Base-by-base conservation (phyloP, 2,888 invertebrate species). In the Pterostichus niger region DNA sequence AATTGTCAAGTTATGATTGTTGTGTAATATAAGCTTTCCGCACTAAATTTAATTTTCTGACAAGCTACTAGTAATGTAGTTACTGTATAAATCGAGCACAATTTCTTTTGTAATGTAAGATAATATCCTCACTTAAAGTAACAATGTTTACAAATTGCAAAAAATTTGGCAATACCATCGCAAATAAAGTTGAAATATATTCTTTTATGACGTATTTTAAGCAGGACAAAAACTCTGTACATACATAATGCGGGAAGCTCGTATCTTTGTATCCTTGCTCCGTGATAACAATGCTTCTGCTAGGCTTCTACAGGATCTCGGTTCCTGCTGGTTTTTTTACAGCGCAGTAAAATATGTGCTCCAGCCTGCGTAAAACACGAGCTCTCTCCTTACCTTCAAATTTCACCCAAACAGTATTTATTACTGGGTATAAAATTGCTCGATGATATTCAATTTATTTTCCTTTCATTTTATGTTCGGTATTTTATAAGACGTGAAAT, bases 361-460 rank as follows among this genome's bases (percentile, higher is more conserved):
- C 13, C 33, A 35, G 64, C 11, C 40, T 71, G 44, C 68, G 68
- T 71, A 40, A 71, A 71, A 44, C 68, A 17, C 10, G 17, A 44
- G 17, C 17, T 17, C 54, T 13, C 6, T 35, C 17, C 13, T 40
- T 64, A 40, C 64, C 68, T 15, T 71, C 44, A 71, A 71, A 71
- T 71, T 71, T 44, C 46, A 40, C 44, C 40, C 68, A 17, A 44
- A 44, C 68, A 40, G 13, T 71, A 71, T 71, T 71, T 71, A 71
- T 71, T 71, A 71, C 68, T 10, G 44, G 17, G 46, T 40, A 17
- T 64, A 64, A 64, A 64, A 64, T 64, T 64, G 64, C 2, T 64
- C 35, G 44, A 44, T 71, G 68, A 71, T 71, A 71, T 71, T 71
- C 68, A 71, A 71, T 71, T 71, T 40, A 64, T 64, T n/a, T 17